A percentile compares a stretch with the other conserved stretches of the same genome.
These are phyloP conservation scores for Acestrorhynchus altus DNA, from an alignment of 2,797 vertebrate species.

Conservation along the genomic window DNA sequence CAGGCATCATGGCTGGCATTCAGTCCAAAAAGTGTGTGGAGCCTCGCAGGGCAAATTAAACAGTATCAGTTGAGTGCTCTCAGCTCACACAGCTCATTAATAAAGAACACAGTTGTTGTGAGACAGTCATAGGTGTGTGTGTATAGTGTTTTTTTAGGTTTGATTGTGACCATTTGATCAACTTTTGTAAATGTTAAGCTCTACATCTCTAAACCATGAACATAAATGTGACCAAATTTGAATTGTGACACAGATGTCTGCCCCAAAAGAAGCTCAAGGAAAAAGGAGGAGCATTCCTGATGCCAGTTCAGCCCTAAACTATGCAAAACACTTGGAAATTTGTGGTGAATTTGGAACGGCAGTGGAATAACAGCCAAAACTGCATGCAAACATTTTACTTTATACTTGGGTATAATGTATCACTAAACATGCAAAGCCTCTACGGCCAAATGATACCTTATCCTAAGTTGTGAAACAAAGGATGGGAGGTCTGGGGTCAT, in stretches of 20 bases:
- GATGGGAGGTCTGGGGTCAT: too few relatives aligned
- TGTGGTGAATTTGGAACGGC: constrained; percentile 52
- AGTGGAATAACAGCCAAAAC: constrained; percentile 66
- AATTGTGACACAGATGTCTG: not conserved
- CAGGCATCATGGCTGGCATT: too few relatives aligned
- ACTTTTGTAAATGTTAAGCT: too few relatives aligned
- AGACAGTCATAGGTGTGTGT: too few relatives aligned
- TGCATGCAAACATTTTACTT: constrained; percentile 67
- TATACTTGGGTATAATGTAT: constrained; percentile 46
- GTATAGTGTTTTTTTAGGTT: too few relatives aligned
- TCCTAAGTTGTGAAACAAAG: not conserved
- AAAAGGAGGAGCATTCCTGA: not conserved
- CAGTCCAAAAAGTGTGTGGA: too few relatives aligned
- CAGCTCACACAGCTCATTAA: too few relatives aligned
- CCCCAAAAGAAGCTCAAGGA: not conserved
- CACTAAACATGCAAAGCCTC: constrained; percentile 54
- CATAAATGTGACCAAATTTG: not conserved
- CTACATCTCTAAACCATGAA: not conserved
- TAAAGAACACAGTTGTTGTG: too few relatives aligned
- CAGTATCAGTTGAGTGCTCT: too few relatives aligned
- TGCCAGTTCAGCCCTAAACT: constrained; percentile 10
- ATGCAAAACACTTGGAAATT: constrained; percentile 70
- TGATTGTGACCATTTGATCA: too few relatives aligned
- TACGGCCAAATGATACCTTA: not conserved
- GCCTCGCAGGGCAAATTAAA: too few relatives aligned